Percentiles rank a stretch among this genome's conserved stretches.
Evolutionary conservation across 1,140 invertebrate species (phyloP).

Genomic region (Eriocheir sinensis): DNA sequence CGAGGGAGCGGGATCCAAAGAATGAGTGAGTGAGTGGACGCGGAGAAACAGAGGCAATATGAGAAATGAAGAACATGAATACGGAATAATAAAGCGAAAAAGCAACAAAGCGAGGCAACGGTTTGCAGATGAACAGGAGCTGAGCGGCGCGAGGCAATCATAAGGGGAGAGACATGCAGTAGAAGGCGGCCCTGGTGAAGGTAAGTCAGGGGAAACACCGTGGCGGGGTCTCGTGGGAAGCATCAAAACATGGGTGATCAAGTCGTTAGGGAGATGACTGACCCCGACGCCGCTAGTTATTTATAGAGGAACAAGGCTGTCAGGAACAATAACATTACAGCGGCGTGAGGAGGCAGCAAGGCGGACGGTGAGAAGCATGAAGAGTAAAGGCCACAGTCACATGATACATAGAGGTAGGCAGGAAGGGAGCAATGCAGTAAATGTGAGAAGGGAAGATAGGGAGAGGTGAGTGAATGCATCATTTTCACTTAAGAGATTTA

Average conservation of each 20-base stretch:
- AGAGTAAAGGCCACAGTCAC: too few species aligned
- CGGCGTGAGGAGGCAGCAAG: background rate
- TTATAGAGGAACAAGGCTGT: background rate
- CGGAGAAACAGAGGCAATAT: slow-evolving; percentile 23
- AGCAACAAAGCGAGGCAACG: background rate
- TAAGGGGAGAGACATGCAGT: background rate
- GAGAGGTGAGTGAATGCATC: background rate
- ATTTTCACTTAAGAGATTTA: background rate
- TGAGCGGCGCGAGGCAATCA: background rate
- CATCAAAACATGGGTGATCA: slow-evolving; percentile 12
- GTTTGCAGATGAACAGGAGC: too few species aligned
- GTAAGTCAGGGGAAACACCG: background rate
- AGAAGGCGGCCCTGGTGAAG: background rate
- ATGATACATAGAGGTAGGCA: background rate
- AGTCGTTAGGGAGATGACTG: background rate
- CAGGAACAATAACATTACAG: slow-evolving; percentile 15
- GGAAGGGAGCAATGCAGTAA: too few species aligned
- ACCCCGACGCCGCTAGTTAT: background rate
- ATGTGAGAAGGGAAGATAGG: too few species aligned
- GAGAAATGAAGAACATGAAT: background rate
- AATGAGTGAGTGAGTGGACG: background rate
- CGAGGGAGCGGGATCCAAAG: background rate
- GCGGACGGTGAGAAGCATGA: too few species aligned
- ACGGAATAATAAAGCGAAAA: background rate
- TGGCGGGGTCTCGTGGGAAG: background rate